Evolutionary conservation across 2,888 invertebrate genomes (phyloP), one percentile per base, ranked within the genome.

Genomic region (Torymus aiolomorphi): DNA sequence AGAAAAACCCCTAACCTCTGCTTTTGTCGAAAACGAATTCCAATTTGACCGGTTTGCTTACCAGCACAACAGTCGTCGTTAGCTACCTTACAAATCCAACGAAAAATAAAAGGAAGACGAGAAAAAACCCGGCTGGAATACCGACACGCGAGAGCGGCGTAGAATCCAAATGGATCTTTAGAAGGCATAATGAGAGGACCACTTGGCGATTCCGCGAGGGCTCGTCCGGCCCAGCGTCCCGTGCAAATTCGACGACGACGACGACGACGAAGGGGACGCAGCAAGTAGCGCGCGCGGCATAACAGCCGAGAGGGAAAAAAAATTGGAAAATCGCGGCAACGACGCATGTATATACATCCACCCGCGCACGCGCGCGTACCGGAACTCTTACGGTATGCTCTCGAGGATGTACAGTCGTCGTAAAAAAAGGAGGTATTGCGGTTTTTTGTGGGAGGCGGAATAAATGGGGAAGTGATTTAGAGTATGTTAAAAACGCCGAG

Each of bases 191-290:
- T 59, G 61, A 71, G 76, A 63, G 31, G 49, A 14, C 72, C 72
- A 76, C 76, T 80, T 76, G 80, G 49, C 66, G 62, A 80, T 80
- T 80, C 80, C 72, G 52, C 31, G 42, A 51, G 74, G 63, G 42
- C 62, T 57, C 63, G 54, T 49, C 20, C 69, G 14, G 16, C 54
- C 51, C 72, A 56, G 71, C n/a, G 66, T 71, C 71, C 66, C 71
- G 61, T 72, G 62, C 72, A 76, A 72, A 80, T 80, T 76, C 76
- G 20, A 24, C 76, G 76, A 62, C 71, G 65, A 42, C 20, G 51
- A 49, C 31, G 51, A 24, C 42, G 52, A 51, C n/a, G 65, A 42
- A 54, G 24, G 18, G 2, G 18, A 14, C 14, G 54, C 0, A 20
- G 16, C 18, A 56, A 42, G 74, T 51, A 20, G 69, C 49, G 13